Percentiles rank a stretch among this genome's conserved stretches.
Conservation (phyloP, 2,113 vertebrate species). For the Neoarius graeffei region DNA sequence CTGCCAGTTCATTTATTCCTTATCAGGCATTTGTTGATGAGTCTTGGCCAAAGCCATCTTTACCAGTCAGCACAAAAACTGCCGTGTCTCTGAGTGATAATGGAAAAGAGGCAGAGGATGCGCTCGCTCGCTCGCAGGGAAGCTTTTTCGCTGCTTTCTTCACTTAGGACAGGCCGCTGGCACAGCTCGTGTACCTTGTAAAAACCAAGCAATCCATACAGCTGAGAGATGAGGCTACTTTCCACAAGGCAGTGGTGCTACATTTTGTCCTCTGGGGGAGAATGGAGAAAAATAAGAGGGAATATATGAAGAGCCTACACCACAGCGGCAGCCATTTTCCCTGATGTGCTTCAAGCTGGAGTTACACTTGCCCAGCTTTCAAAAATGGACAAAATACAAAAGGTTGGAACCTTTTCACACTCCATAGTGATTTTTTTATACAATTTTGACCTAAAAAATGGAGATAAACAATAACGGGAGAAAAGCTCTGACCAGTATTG, state of each 20-base stretch:
- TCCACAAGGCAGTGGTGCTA: slow-evolving; percentile 57
- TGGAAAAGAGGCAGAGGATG: slow-evolving; percentile 4
- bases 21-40: slow-evolving; percentile 42
- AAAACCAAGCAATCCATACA: slow-evolving; percentile 56
- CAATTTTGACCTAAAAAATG: neutral
- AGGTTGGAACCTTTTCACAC: neutral
- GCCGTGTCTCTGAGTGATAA: neutral
- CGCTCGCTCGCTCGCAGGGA: neutral
- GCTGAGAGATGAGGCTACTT: slow-evolving; percentile 55
- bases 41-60: slow-evolving; percentile 38
- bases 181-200: slow-evolving; percentile 51
- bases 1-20: slow-evolving; percentile 32
- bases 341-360: slow-evolving; percentile 45
- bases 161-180: slow-evolving; percentile 24
- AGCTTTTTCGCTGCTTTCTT: neutral
- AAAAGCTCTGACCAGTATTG: neutral
- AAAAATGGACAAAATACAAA: slow-evolving; percentile 22
- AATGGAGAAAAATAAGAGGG: slow-evolving; percentile 22
- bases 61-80: slow-evolving; percentile 39
- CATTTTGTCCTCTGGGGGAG: slow-evolving; percentile 50
- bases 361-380: slow-evolving; percentile 15
- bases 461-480: neutral
- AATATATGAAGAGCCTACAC: slow-evolving; percentile 26
- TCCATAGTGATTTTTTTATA: neutral
- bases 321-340: slow-evolving; percentile 42